phyloP scores from a whole-genome alignment of 2,888 invertebrate species.

The Nezara viridula region DNA sequence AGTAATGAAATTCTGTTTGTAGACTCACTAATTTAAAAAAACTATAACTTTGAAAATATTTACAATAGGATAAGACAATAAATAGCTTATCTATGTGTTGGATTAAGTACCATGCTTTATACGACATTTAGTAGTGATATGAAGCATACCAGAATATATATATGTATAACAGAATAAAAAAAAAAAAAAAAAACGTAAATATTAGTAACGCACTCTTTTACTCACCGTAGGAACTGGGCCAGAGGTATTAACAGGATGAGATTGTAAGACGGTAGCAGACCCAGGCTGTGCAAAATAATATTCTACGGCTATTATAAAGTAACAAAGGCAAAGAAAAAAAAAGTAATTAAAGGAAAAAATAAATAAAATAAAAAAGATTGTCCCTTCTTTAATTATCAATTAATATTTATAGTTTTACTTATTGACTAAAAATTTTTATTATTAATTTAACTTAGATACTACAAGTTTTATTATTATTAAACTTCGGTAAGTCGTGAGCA shows the following conservation, averaged over 20 bases:
- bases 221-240: slow-evolving; percentile 58
- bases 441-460: not conserved
- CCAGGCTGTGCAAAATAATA: slow-evolving; percentile 59
- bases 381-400: not conserved
- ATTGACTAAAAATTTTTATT: not conserved
- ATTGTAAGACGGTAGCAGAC: slow-evolving; percentile 42
- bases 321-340: slow-evolving; percentile 4
- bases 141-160: not conserved
- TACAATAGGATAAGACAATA: not conserved
- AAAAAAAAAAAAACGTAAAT: slow-evolving; percentile 37
- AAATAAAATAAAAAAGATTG: slow-evolving; percentile 21
- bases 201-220: slow-evolving; percentile 52
- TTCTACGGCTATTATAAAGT: slow-evolving; percentile 28
- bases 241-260: slow-evolving; percentile 56
- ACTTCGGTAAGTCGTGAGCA: not conserved
- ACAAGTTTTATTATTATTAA: not conserved
- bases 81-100: not conserved
- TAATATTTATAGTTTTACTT: not conserved
- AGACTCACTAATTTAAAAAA: no score
- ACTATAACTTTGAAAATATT: no score
- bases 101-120: slow-evolving; percentile 9
- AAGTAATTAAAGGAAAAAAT: not conserved
- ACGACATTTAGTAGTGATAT: not conserved
- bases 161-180: not conserved
- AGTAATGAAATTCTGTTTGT: no score